Percentiles rank a stretch among this genome's conserved stretches.
These are phyloP conservation scores for Enteromius fasciolatus DNA, from an alignment of 2,797 vertebrate genomes.

Conservation along the genomic window DNA sequence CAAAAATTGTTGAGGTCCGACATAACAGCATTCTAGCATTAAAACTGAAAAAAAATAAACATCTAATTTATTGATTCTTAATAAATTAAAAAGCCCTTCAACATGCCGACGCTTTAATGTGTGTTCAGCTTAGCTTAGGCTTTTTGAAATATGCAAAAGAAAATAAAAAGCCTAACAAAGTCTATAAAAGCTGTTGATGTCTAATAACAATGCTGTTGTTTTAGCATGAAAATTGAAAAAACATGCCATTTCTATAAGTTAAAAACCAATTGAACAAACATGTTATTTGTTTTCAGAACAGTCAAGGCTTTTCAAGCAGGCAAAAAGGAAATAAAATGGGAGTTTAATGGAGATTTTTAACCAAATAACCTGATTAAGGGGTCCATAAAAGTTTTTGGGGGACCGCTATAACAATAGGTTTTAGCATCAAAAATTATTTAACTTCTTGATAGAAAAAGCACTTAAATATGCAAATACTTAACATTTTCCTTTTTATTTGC, in stretches of 20 bases:
- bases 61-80: background rate
- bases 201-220: background rate
- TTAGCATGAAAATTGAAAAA: background rate
- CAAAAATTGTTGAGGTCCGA: background rate
- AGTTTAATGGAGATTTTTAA: background rate
- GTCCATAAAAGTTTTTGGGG: conserved; percentile 42
- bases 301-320: background rate
- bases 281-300: background rate
- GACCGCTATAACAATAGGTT: background rate
- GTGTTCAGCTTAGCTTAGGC: background rate
- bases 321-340: background rate
- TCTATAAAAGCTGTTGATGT: conserved; percentile 37
- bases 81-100: background rate
- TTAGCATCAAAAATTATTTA: background rate
- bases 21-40: background rate
- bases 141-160: conserved; percentile 56
- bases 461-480: conserved; percentile 19
- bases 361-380: background rate
- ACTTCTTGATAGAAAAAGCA: conserved; percentile 1
- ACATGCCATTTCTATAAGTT: background rate
- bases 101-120: background rate
- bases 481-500: background rate
- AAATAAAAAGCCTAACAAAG: conserved; percentile 43
- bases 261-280: background rate
- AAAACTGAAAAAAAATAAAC: background rate